These are phyloP conservation scores for Diorhabda sublineata DNA, from an alignment of 1,140 invertebrate species.

Conservation along the genomic window DNA sequence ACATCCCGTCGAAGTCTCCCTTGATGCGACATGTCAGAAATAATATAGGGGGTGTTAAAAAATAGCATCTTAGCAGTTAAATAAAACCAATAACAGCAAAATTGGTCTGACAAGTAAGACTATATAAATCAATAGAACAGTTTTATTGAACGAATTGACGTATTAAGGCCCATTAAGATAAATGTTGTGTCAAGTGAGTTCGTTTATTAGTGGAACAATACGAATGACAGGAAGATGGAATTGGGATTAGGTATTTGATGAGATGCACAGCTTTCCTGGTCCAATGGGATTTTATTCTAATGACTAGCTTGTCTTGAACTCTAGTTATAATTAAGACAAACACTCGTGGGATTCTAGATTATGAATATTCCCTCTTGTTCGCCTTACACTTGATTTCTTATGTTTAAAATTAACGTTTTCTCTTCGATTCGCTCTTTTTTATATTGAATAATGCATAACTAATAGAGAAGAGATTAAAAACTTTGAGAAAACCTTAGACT, in stretches of 20 bases:
- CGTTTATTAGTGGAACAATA: constrained; percentile 28
- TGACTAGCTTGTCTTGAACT: constrained; percentile 44
- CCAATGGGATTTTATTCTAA: constrained; percentile 43
- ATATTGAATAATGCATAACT: background rate
- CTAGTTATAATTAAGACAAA: constrained; percentile 46
- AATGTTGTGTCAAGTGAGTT: constrained; percentile 23
- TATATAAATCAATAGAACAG: constrained; percentile 22
- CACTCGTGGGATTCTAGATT: constrained; percentile 40
- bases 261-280: constrained; percentile 40
- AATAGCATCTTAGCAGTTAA: constrained; percentile 15
- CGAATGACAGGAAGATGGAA: constrained; percentile 29
- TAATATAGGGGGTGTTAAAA: constrained; percentile 17
- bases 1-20: background rate
- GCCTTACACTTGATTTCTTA: constrained; percentile 6
- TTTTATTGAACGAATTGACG: constrained; percentile 23
- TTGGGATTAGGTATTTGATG: constrained; percentile 44
- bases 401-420: background rate
- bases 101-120: constrained; percentile 19
- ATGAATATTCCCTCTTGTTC: constrained; percentile 14
- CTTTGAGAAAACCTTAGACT: background rate
- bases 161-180: constrained; percentile 23
- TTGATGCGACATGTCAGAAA: constrained; percentile 7
- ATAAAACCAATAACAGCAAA: constrained; percentile 15
- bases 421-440: background rate
- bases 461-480: background rate